Conservation (phyloP, 2,888 invertebrate genomes). For the Campoletis raptor region DNA sequence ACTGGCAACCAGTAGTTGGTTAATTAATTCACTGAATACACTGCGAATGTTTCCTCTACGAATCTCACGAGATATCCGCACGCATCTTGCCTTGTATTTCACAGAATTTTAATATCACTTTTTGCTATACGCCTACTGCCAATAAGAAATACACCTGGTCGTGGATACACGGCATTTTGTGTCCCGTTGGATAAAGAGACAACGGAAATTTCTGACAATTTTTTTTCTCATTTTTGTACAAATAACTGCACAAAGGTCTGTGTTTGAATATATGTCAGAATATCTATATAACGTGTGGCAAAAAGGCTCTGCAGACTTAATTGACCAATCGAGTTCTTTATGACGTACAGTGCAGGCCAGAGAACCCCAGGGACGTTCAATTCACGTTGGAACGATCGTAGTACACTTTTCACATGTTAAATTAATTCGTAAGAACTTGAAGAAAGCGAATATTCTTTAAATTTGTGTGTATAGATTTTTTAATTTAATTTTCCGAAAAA, state of each 20-base stretch:
- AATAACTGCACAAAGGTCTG: neutral
- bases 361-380: slow-evolving; percentile 48
- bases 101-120: slow-evolving; percentile 20
- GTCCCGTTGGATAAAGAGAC: slow-evolving; percentile 28
- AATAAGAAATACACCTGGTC: neutral
- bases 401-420: slow-evolving; percentile 35
- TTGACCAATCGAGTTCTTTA: slow-evolving; percentile 62
- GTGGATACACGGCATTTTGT: neutral
- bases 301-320: slow-evolving; percentile 60
- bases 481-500: neutral
- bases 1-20: slow-evolving; percentile 9
- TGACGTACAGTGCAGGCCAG: slow-evolving; percentile 39
- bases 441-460: slow-evolving; percentile 26
- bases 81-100: slow-evolving; percentile 38
- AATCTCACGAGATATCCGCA: slow-evolving; percentile 17
- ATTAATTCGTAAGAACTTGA: slow-evolving; percentile 46
- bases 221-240: neutral
- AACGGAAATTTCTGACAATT: slow-evolving; percentile 23
- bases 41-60: slow-evolving; percentile 25
- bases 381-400: slow-evolving; percentile 30
- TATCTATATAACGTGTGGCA: slow-evolving; percentile 11
- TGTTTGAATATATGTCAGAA: neutral
- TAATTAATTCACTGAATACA: slow-evolving; percentile 49
- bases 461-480: neutral
- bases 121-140: slow-evolving; percentile 1